phyloP scores from a whole-genome alignment of 2,888 invertebrate genomes.

The Rhogogaster chlorosoma region DNA sequence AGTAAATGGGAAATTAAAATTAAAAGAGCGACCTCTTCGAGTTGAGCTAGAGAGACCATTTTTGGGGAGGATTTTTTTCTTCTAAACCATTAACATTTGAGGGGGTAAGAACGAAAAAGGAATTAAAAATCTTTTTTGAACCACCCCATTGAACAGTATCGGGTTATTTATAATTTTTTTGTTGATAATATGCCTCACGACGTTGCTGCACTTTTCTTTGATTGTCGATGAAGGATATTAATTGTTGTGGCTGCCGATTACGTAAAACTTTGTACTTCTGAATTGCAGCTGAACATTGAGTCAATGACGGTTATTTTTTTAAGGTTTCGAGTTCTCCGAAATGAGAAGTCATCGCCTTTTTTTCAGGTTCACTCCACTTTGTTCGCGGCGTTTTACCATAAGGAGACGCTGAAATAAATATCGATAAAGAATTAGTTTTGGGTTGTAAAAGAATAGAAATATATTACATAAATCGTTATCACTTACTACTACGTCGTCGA shows the following conservation, averaged over 20 bases:
- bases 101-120: too few species aligned
- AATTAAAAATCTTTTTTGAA: too few species aligned
- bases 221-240: constrained; percentile 2
- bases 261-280: constrained; percentile 6
- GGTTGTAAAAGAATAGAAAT: neutral
- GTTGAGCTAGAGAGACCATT: too few species aligned
- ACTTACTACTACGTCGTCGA: constrained; percentile 8
- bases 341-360: neutral
- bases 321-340: neutral
- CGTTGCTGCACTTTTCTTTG: neutral
- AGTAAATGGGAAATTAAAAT: too few species aligned
- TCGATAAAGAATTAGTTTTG: neutral
- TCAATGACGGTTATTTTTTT: neutral
- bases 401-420: constrained; percentile 5
- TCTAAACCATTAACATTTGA: too few species aligned
- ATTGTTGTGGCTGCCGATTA: neutral
- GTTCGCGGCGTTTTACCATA: neutral
- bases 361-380: neutral
- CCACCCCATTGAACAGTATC: neutral
- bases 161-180: neutral
- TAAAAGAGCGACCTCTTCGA: too few species aligned
- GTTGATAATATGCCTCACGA: neutral
- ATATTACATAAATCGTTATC: constrained; percentile 1
- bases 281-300: constrained; percentile 16
- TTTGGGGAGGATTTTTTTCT: too few species aligned